Base-by-base conservation (phyloP, 1,140 invertebrate genomes). In the Trachelipus rathkii region DNA sequence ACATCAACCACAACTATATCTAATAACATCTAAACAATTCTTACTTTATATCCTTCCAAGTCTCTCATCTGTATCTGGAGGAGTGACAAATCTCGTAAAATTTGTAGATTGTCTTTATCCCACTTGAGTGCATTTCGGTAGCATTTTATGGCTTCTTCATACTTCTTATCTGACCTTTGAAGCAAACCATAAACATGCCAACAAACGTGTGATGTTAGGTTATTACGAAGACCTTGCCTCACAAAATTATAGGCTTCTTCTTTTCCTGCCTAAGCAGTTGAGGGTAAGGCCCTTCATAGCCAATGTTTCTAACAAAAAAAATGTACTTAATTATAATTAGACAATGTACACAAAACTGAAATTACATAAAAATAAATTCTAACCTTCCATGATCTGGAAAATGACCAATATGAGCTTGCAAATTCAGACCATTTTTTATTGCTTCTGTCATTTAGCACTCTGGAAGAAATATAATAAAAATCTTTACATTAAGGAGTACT, bases 401-500 rank as follows among this genome's bases (percentile, higher is more conserved):
- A 87, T 99, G 98, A 94, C 91, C 71, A 99, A 87, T 85, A 99
- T 99, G 87, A 99, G 96, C 88, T 99, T 23, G 96, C 95, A 89
- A 98, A 96, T 99, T 99, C 83, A 99, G 88, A 81, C 96, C 97
- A 93, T 97, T 98, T 91, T 98, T 99, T 99, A 99, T 88, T 99
- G 96, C 89, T 99, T 99, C 84, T 97, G 95, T 89, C 99, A 97
- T 86, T 99, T n/a, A 99, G 87, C 95, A 98, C n/a, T 91, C 92
- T 97, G 95, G 98, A 89, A 90, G 84, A 84, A 84, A 85, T 83
- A 19, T 19, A 60, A 60, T 15, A 60, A 15, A 60, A 60, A 60
- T 15, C 8, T 4, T 60, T 8, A 19, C 2, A 4, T 3, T 4
- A 4, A 60, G 6, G n/a, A n/a, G n/a, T n/a, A n/a, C n/a, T n/a